A percentile compares a stretch with the other conserved stretches of the same genome.
phyloP scores from a whole-genome alignment of 2,113 vertebrate species.

The Rattus rattus region DNA sequence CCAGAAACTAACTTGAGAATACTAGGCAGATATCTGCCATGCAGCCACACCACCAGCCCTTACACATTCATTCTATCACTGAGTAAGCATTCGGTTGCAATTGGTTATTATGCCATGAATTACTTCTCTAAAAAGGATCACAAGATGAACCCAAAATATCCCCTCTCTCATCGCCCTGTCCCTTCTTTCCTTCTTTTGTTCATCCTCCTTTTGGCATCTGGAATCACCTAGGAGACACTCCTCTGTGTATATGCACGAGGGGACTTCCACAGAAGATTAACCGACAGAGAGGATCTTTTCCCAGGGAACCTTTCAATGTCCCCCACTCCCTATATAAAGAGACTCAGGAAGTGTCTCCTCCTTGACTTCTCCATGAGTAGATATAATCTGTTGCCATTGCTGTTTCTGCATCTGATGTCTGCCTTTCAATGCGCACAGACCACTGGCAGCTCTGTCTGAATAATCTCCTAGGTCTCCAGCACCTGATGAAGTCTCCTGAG shows the following conservation, averaged over 20 bases:
- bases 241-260: neutral
- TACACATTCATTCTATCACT: neutral
- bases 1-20: neutral
- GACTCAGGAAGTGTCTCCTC: neutral
- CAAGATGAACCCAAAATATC: neutral
- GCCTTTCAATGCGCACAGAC: neutral
- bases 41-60: neutral
- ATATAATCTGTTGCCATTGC: neutral
- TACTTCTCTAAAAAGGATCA: neutral
- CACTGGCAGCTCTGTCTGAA: neutral
- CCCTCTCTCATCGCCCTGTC: neutral
- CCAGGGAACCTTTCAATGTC: neutral
- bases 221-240: neutral
- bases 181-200: neutral
- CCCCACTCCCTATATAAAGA: neutral
- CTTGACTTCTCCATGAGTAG: neutral
- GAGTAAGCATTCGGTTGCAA: neutral
- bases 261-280: neutral
- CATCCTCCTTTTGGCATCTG: neutral
- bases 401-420: no score
- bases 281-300: no score
- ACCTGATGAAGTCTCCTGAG: no score
- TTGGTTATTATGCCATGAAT: conserved; percentile 30
- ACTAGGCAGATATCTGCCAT: neutral
- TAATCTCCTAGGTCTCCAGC: neutral